These are phyloP conservation scores for Ormyrus thymus DNA, from an alignment of 2,888 invertebrate genomes.

Conservation along the genomic window DNA sequence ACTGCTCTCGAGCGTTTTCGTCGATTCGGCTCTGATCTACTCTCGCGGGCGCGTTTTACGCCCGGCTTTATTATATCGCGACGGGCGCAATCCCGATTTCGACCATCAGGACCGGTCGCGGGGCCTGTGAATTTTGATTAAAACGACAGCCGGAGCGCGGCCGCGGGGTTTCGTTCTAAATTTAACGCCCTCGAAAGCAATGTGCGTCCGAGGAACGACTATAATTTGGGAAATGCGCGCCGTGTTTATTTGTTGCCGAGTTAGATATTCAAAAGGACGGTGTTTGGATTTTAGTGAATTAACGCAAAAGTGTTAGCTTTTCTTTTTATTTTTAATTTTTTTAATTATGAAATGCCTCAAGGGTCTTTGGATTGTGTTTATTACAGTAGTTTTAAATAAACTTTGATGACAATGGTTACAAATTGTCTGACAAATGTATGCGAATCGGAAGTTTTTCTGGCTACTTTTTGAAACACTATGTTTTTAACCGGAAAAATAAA, in stretches of 20 bases:
- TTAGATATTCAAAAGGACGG: constrained; percentile 44
- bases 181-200: constrained; percentile 33
- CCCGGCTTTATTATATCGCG: constrained; percentile 43
- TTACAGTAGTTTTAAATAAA: too few relatives aligned
- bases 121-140: constrained; percentile 54
- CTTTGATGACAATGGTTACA: too few relatives aligned
- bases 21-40: constrained; percentile 59
- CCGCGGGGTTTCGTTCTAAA: constrained; percentile 48
- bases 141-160: constrained; percentile 37
- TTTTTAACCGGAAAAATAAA: too few relatives aligned
- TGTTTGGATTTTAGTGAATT: too few relatives aligned
- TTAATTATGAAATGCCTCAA: too few relatives aligned
- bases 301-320: too few relatives aligned
- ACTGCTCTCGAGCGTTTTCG: constrained; percentile 64
- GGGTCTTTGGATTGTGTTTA: too few relatives aligned
- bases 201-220: constrained; percentile 23
- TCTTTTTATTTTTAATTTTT: too few relatives aligned
- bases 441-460: too few relatives aligned
- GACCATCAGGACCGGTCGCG: background rate
- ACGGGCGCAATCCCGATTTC: constrained; percentile 23
- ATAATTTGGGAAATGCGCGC: constrained; percentile 48
- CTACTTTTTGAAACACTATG: too few relatives aligned
- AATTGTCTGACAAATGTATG: too few relatives aligned
- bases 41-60: constrained; percentile 13
- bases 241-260: constrained; percentile 41